Percentiles rank a stretch among this genome's conserved stretches.
These are phyloP conservation scores for Hiodon alosoides DNA, from an alignment of 2,113 vertebrate species.

Conservation along the genomic window DNA sequence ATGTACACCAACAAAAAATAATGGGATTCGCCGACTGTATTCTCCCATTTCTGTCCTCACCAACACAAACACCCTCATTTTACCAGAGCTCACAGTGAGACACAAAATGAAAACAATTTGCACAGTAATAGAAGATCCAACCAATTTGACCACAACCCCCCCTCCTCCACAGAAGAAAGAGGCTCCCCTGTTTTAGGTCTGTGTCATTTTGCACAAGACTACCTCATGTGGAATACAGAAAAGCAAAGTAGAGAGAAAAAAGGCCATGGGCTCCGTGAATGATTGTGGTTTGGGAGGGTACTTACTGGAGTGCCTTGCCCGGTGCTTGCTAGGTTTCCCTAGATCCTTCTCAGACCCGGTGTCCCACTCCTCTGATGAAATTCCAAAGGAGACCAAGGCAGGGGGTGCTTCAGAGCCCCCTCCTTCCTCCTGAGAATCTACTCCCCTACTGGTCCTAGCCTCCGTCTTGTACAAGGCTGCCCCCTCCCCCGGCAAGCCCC, in stretches of 20 bases:
- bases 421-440: constrained; percentile 74
- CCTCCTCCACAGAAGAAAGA: background rate
- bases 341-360: constrained; percentile 72
- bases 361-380: constrained; percentile 71
- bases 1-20: no score
- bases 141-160: background rate
- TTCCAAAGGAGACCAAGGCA: constrained; percentile 78
- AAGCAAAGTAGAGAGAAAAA: constrained; percentile 12
- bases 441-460: constrained; percentile 63
- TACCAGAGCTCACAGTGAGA: background rate
- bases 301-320: constrained; percentile 89
- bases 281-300: constrained; percentile 39
- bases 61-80: background rate
- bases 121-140: no score
- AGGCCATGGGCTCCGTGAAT: background rate
- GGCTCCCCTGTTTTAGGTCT: constrained; percentile 45
- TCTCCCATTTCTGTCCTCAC: background rate
- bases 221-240: constrained; percentile 35
- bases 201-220: constrained; percentile 23
- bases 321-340: constrained; percentile 85
- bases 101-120: no score
- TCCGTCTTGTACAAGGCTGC: constrained; percentile 47
- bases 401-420: constrained; percentile 70
- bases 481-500: constrained; percentile 57
- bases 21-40: no score